Percentiles rank a stretch among this genome's conserved stretches.
Evolutionary conservation across 2,797 vertebrate genomes (phyloP).

Genomic region (Sciurus vulgaris): DNA sequence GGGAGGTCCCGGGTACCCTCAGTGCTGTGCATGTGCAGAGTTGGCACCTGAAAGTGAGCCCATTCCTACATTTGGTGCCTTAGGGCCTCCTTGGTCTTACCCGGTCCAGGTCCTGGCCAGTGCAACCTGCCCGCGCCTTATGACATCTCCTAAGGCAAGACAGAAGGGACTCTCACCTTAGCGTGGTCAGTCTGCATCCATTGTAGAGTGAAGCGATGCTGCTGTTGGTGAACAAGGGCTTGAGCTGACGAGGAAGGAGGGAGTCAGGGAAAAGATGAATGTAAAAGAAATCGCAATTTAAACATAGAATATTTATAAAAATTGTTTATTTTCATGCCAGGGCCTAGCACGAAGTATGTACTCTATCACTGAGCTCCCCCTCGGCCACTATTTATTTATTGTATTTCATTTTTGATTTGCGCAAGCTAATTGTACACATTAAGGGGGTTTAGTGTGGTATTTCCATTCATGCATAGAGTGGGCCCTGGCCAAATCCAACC

Average conservation of each 20-base stretch:
- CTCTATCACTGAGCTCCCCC: background rate
- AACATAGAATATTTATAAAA: background rate
- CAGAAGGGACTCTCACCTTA: constrained; percentile 63
- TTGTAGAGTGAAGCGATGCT: constrained; percentile 19
- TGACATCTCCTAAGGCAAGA: fast-evolving
- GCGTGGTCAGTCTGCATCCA: constrained; percentile 10
- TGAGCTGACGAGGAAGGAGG: constrained; percentile 56
- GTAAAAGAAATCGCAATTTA: background rate
- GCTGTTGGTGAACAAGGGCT: constrained; percentile 49
- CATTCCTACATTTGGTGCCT: background rate
- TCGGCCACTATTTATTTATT: no score
- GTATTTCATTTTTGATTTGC: no score
- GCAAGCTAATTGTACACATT: no score
- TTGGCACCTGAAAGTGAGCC: background rate
- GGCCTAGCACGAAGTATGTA: background rate
- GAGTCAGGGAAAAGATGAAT: background rate
- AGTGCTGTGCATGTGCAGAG: background rate
- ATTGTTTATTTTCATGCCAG: background rate
- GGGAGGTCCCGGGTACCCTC: background rate
- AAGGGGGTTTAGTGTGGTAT: background rate
- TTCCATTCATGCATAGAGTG: background rate
- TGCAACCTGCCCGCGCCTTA: fast-evolving
- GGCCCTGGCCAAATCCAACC: background rate
- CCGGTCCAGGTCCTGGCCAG: background rate
- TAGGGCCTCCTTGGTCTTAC: fast-evolving